A percentile compares a stretch with the other conserved stretches of the same genome.
Evolutionary conservation across 2,113 vertebrate species (phyloP).

Genomic region (Talpa occidentalis): DNA sequence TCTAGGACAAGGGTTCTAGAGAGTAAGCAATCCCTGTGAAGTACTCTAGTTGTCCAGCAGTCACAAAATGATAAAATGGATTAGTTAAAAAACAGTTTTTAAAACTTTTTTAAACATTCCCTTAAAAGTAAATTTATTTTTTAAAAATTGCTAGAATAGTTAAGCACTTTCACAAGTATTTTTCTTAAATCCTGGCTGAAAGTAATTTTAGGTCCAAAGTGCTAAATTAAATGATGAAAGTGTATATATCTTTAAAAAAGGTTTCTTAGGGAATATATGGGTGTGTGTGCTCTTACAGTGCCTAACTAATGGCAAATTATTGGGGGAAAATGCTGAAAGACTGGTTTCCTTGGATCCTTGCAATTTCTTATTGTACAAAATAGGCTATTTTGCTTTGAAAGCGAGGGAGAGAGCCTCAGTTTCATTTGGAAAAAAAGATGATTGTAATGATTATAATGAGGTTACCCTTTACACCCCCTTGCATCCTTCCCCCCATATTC

Average conservation of each 20-base stretch:
- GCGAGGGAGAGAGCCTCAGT: not conserved
- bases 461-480: not conserved
- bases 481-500: not conserved
- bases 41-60: not conserved
- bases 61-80: not conserved
- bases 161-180: not conserved
- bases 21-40: not conserved
- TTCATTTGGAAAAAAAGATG: conserved; percentile 54
- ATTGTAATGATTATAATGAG: not conserved
- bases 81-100: not conserved
- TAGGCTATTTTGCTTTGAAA: conserved; percentile 48
- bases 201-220: conserved; percentile 5
- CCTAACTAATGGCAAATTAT: not conserved
- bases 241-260: conserved; percentile 9
- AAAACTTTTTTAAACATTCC: conserved; percentile 1
- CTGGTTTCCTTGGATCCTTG: not conserved
- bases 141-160: not conserved
- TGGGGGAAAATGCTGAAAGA: conserved; percentile 32
- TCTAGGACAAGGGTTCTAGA: not conserved
- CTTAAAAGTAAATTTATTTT: not conserved
- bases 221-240: conserved; percentile 37
- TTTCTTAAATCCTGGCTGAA: conserved; percentile 12
- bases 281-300: not conserved
- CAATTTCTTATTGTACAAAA: not conserved
- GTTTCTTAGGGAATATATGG: not conserved